Evolutionary conservation across 2,888 invertebrate species (phyloP).

Genomic region (Teleogryllus oceanicus): DNA sequence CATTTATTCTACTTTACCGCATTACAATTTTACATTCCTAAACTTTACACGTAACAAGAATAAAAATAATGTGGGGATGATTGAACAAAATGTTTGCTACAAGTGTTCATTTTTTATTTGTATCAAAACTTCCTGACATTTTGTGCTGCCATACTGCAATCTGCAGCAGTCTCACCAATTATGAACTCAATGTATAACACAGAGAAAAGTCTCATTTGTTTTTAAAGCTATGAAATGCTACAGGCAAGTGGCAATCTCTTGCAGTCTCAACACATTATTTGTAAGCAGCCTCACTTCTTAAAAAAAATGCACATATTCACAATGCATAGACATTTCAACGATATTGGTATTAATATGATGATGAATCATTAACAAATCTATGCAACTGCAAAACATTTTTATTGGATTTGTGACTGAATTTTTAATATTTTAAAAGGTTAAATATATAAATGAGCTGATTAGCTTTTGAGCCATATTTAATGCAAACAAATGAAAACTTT

Average conservation of each 20-base stretch:
- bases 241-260: conserved; percentile 9
- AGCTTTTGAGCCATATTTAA: too few species aligned
- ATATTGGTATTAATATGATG: too few species aligned
- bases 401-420: too few species aligned
- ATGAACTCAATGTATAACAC: background rate
- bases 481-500: too few species aligned
- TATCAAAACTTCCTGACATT: conserved; percentile 4
- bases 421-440: too few species aligned
- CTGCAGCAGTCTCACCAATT: background rate
- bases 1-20: conserved; percentile 6
- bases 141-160: background rate
- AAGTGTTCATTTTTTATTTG: background rate
- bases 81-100: background rate
- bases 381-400: too few species aligned
- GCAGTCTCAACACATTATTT: background rate
- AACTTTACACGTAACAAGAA: background rate
- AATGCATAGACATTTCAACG: too few species aligned
- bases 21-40: conserved; percentile 9
- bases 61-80: background rate
- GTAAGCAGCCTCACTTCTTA: background rate
- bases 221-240: background rate
- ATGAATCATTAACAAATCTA: too few species aligned
- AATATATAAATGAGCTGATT: too few species aligned
- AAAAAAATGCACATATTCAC: too few species aligned
- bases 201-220: background rate